Evolutionary conservation across 1,140 invertebrate species (phyloP).

Genomic region (Trichonephila clavata): DNA sequence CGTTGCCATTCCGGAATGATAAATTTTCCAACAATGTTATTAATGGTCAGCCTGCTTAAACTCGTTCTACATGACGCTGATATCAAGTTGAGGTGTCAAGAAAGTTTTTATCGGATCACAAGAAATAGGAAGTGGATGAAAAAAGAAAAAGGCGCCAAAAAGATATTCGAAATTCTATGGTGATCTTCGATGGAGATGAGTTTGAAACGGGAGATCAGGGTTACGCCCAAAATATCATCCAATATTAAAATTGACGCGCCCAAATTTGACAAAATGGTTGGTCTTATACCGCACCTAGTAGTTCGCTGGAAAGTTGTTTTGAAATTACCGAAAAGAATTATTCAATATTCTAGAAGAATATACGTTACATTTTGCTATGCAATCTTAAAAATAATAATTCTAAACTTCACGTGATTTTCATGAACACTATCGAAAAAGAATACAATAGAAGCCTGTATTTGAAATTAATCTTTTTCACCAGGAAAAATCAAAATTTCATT

Average conservation of each 20-base stretch:
- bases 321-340: slow-evolving; percentile 35
- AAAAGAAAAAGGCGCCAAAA: slow-evolving; percentile 24
- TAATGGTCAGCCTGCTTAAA: slow-evolving; percentile 35
- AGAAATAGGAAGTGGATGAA: background rate
- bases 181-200: slow-evolving; percentile 20
- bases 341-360: background rate
- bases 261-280: slow-evolving; percentile 27
- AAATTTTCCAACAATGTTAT: slow-evolving; percentile 44
- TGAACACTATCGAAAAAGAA: background rate
- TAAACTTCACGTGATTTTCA: background rate
- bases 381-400: slow-evolving; percentile 1
- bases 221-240: slow-evolving; percentile 59
- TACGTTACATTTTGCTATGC: background rate
- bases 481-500: too few species aligned
- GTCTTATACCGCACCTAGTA: slow-evolving; percentile 36
- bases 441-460: background rate
- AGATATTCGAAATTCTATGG: slow-evolving; percentile 5
- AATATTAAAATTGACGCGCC: slow-evolving; percentile 62
- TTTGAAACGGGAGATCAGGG: slow-evolving; percentile 14
- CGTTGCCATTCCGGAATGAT: slow-evolving; percentile 39
- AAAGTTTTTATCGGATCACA: slow-evolving; percentile 58
- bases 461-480: too few species aligned
- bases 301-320: background rate
- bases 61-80: slow-evolving; percentile 19
- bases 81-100: slow-evolving; percentile 39